phyloP scores from a whole-genome alignment of 2,797 vertebrate species.

The Echiichthys vipera region DNA sequence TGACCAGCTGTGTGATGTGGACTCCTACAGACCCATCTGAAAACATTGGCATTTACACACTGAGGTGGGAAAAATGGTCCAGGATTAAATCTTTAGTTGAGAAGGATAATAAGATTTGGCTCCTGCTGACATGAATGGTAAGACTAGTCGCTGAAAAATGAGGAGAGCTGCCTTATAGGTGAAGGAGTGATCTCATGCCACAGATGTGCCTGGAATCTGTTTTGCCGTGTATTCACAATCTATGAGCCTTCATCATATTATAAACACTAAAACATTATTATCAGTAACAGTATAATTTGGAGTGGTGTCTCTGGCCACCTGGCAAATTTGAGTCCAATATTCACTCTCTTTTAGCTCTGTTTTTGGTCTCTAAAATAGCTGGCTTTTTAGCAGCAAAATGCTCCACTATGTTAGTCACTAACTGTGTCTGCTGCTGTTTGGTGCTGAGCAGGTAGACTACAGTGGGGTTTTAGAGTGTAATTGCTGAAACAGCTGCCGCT shows the following conservation, averaged over 20 bases:
- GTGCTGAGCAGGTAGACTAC: neutral
- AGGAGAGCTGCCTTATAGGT: conserved; percentile 49
- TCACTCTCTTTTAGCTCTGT: neutral
- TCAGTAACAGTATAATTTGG: neutral
- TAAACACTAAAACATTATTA: neutral
- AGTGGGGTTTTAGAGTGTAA: neutral
- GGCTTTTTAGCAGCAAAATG: neutral
- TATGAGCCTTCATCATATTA: neutral
- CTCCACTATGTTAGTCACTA: neutral
- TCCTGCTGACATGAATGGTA: conserved; percentile 71
- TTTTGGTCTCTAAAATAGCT: conserved; percentile 5
- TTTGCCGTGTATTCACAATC: neutral
- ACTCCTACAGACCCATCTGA: conserved; percentile 54
- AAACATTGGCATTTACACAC: conserved; percentile 55
- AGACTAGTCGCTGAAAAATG: conserved; percentile 40
- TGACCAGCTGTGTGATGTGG: conserved; percentile 69
- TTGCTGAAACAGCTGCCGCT: too few species aligned
- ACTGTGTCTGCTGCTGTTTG: neutral
- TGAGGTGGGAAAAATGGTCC: neutral
- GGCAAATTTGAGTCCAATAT: too few species aligned
- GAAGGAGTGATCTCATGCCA: conserved; percentile 27
- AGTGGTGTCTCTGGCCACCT: neutral
- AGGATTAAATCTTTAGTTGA: conserved; percentile 44
- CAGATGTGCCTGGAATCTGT: conserved; percentile 19
- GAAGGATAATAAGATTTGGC: conserved; percentile 66